Base-by-base conservation (phyloP, 2,888 invertebrate genomes). In the Holacanthella duospinosa region DNA sequence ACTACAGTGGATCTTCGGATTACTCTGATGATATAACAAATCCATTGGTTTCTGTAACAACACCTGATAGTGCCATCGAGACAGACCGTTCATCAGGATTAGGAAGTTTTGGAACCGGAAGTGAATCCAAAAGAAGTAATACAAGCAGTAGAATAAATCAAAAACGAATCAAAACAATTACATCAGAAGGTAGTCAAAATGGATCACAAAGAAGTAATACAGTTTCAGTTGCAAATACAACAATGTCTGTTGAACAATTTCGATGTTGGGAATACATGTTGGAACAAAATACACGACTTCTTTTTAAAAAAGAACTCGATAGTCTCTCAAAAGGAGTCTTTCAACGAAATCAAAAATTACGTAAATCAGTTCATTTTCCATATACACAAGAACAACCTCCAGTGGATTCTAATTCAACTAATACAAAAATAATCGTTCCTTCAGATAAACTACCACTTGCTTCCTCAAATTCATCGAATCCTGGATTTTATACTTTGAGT, bases 191-290 rank as follows among this genome's bases (percentile, higher is more conserved):
- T 24, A 28, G 78, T 43, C 76, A 76, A 44, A 74, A 74, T 2
- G 65, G 74, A 36, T 36, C 36, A 12, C 36, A 36, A 75, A 60
- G 71, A 74, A 29, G 64, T 74, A 68, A 71, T 36, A 65, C 43
- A 55, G 73, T 62, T 59, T 73, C 68, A 43, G 28, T 70, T 36
- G 71, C 69, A 36, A 72, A 68, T 64, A 70, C 68, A 24, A 68
- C 70, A 21, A 80, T 86, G 64, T 86, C 87, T 1, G 91, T 90
- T 74, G 92, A 92, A 76, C 91, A 91, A 75, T 90, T 89, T 75
- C 88, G 90, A 75, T 92, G 91, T 75, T 92, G 92, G 92, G 92
- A 92, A 74, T 92, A 92, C 74, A 91, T 92, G 89, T 77, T 92
- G 57, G 92, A 92, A 75, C 89, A 91, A 76, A 92, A 92, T 74